Base-by-base conservation (phyloP, 2,113 vertebrate species). In the Alaudala cheleensis region DNA sequence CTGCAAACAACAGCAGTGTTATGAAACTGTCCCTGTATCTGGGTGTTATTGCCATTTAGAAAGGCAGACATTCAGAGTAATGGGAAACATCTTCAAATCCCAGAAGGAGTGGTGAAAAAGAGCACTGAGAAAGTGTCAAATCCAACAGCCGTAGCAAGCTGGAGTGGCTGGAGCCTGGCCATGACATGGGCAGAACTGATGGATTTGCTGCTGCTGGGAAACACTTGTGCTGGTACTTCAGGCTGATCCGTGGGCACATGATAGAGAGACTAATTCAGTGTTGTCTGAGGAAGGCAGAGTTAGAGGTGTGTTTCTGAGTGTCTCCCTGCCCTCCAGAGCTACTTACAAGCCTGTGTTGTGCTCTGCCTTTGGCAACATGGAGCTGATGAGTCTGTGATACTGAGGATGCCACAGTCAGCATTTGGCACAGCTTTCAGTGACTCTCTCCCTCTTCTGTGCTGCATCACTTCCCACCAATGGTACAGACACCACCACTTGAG, bases 181-280 rank as follows among this genome's bases (percentile, higher is more conserved):
- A 61, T 23, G 67, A 56, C 58, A 51, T 15, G 72, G 72, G 80
- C 83, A 92, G 92, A 88, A 78, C 80, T 29, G 88, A 91, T 84
- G 94, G 92, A 93, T 95, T 94, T 96, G 42, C 40, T 88, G 29
- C 72, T 92, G 65, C 72, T 81, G 92, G 83, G 81, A 92, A 92
- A 60, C 40, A 56, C 72, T 91, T 64, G 77, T 74, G 81, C 84
- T 93, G 86, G n/a, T 81, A 61, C 71, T 79, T 74, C 83, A 91
- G 92, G 37, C 49, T 79, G 91, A 95, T 76, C 57, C 5, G 34
- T 81, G 81, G 24, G 65, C 64, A n/a, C 18, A 4, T 9, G 83
- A 26, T 13, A 91, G 73, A 71, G 64, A 76, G 57, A 53, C 28
- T 79, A 56, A 88, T 91, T 91, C 64, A 78, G 40, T 47, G n/a